A percentile compares a stretch with the other conserved stretches of the same genome.
Evolutionary conservation across 2,797 vertebrate genomes (phyloP).

Genomic region (Lophura swinhoii): DNA sequence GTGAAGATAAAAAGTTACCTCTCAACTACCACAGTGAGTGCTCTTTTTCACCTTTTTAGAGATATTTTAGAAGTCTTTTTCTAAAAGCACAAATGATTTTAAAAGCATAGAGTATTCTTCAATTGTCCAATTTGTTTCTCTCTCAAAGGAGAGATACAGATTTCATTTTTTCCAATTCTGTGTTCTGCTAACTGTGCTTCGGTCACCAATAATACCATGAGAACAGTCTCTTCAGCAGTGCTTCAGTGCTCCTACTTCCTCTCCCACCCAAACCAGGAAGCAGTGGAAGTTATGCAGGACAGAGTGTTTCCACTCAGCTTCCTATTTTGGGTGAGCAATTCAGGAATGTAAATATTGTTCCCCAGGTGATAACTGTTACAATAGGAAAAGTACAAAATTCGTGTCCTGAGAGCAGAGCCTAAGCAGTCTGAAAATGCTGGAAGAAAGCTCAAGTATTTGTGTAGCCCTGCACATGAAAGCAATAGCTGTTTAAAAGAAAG

Average conservation of each 20-base stretch:
- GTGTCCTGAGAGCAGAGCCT: background rate
- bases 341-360: slow-evolving; percentile 51
- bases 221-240: background rate
- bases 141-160: too few relatives aligned
- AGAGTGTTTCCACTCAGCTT: slow-evolving; percentile 60
- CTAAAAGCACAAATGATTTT: background rate
- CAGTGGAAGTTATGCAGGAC: slow-evolving; percentile 63
- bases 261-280: slow-evolving; percentile 64
- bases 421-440: background rate
- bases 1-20: background rate
- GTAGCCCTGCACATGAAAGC: background rate
- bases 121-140: background rate
- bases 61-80: background rate
- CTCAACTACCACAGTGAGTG: background rate
- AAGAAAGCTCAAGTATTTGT: background rate
- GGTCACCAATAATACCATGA: background rate
- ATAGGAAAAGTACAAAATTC: background rate
- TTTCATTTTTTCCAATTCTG: background rate
- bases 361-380: background rate
- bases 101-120: background rate
- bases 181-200: background rate
- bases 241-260: slow-evolving; percentile 53
- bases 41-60: background rate
- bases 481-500: background rate
- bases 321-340: slow-evolving; percentile 44